Conservation (phyloP, 2,797 vertebrate species). For the Crenuchus spilurus region DNA sequence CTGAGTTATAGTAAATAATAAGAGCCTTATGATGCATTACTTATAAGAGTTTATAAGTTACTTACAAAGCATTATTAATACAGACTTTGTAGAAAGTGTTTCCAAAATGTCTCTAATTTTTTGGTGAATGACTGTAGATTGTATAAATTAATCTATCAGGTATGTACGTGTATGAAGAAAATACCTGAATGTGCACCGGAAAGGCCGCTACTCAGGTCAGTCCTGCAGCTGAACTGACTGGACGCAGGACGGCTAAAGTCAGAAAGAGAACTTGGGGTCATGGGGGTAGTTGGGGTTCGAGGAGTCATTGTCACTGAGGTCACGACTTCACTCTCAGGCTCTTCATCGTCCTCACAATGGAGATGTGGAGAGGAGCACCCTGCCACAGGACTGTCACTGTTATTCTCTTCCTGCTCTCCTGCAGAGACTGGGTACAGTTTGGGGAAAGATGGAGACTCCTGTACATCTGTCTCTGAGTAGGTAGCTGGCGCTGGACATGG, state of each 20-base stretch:
- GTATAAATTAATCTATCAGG: no score
- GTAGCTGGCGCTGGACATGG: constrained; percentile 40
- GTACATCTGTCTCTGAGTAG: not conserved
- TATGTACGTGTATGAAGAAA: no score
- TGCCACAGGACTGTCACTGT: not conserved
- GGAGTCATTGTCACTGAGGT: constrained; percentile 39
- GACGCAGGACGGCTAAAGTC: constrained; percentile 58
- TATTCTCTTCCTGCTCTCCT: not conserved
- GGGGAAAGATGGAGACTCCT: not conserved
- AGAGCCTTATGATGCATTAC: no score
- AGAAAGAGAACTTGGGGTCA: constrained; percentile 55
- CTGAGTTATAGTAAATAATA: no score
- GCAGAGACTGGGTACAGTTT: not conserved
- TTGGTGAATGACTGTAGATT: no score
- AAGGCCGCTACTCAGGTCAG: constrained; percentile 55
- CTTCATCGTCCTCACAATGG: constrained; percentile 7
- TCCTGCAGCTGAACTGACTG: constrained; percentile 64
- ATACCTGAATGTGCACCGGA: constrained; percentile 59
- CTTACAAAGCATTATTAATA: no score
- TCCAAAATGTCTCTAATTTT: no score
- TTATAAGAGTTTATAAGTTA: no score
- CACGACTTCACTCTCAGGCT: not conserved
- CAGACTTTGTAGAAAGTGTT: no score
- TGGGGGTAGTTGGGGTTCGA: constrained; percentile 30
- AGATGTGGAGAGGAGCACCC: not conserved